phyloP scores from a whole-genome alignment of 2,888 invertebrate genomes.

The Sphaerophoria taeniata region DNA sequence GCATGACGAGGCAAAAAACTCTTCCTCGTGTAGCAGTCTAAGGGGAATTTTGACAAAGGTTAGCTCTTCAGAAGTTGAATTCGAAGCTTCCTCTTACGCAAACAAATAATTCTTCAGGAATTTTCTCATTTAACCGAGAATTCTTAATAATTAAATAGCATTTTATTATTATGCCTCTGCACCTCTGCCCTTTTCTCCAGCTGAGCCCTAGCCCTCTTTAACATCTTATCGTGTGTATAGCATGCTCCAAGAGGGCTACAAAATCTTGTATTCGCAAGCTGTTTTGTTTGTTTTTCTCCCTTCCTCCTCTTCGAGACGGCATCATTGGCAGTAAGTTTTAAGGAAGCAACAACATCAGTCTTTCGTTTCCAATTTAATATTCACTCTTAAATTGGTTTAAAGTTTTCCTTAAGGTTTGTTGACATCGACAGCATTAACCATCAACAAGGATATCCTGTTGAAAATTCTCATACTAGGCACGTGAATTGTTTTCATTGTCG shows the following conservation, averaged over 20 bases:
- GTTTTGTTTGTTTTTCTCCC: not conserved
- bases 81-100: constrained; percentile 3
- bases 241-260: not conserved
- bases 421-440: constrained; percentile 7
- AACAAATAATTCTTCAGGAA: constrained; percentile 19
- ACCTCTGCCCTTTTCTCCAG: not conserved
- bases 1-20: not conserved
- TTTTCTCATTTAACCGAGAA: constrained; percentile 38
- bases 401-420: constrained; percentile 12
- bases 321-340: constrained; percentile 32
- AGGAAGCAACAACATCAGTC: constrained; percentile 43
- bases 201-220: not conserved
- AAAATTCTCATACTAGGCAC: constrained; percentile 37
- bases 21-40: not conserved
- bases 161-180: constrained; percentile 30
- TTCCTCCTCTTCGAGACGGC: not conserved
- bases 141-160: constrained; percentile 54
- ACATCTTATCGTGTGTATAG: not conserved
- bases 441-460: constrained; percentile 1
- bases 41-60: constrained; percentile 35
- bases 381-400: constrained; percentile 28
- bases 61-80: constrained; percentile 4
- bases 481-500: constrained; percentile 58
- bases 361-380: constrained; percentile 51
- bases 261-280: constrained; percentile 7